Percentiles rank a stretch among this genome's conserved stretches.
Evolutionary conservation across 2,888 invertebrate species (phyloP).

Genomic region (Tachina fera): DNA sequence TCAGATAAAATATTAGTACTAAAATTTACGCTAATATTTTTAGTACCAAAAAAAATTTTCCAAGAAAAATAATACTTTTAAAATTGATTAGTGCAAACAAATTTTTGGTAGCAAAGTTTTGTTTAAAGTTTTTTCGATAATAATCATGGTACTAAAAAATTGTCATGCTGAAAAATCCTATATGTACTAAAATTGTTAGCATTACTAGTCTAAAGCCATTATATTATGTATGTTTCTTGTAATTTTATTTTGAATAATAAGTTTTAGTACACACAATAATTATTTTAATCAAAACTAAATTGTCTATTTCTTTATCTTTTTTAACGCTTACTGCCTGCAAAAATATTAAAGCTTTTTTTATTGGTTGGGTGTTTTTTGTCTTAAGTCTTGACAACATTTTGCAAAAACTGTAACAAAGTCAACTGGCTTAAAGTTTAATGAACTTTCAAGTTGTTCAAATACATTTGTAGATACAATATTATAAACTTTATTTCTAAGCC

Average conservation of each 20-base stretch:
- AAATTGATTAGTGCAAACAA: too few species aligned
- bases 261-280: background rate
- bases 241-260: too few species aligned
- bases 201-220: background rate
- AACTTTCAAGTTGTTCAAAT: constrained; percentile 58
- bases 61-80: too few species aligned
- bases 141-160: too few species aligned
- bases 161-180: too few species aligned
- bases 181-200: too few species aligned
- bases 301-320: background rate
- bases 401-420: constrained; percentile 70
- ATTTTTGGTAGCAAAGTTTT: too few species aligned
- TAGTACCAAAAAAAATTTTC: background rate
- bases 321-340: constrained; percentile 16
- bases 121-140: too few species aligned
- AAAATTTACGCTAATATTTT: background rate
- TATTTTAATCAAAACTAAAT: background rate
- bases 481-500: constrained; percentile 53
- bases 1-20: background rate
- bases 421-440: constrained; percentile 70
- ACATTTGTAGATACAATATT: constrained; percentile 28
- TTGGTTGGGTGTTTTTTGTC: constrained; percentile 36
- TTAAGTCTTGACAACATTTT: constrained; percentile 35
- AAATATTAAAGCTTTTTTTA: constrained; percentile 39
- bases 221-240: too few species aligned